Conservation (phyloP, 2,113 vertebrate genomes). For the Saguinus imperator region DNA sequence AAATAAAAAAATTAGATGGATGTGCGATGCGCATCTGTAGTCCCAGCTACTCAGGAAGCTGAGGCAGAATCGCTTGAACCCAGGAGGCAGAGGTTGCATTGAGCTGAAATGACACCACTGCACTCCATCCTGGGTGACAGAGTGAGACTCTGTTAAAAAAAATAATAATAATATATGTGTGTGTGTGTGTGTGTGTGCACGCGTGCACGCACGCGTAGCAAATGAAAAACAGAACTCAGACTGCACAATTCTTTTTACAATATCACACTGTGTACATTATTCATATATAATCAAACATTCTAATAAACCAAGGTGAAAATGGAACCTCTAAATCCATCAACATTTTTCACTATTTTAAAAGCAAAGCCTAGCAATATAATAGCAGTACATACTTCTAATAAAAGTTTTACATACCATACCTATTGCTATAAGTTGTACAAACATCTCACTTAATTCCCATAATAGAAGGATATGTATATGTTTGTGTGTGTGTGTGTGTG, state of each 20-base stretch:
- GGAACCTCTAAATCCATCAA: conserved; percentile 9
- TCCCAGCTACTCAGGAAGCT: no score
- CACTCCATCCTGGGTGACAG: no score
- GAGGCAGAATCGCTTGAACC: no score
- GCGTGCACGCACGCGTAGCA: neutral
- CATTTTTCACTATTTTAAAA: neutral
- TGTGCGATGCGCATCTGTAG: no score
- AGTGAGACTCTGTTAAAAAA: no score
- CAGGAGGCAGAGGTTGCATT: no score
- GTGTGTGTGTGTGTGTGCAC: no score
- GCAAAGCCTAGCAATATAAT: conserved; percentile 14
- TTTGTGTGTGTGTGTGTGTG: neutral
- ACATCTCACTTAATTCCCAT: neutral
- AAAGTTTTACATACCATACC: neutral
- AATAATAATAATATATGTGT: no score
- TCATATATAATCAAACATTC: neutral
- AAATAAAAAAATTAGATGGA: no score
- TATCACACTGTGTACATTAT: neutral
- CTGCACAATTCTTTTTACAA: neutral
- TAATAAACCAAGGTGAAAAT: conserved; percentile 25
- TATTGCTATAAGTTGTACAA: conserved; percentile 3
- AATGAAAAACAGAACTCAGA: neutral
- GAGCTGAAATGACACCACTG: no score
- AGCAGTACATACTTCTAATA: neutral
- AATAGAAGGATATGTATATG: neutral